Evolutionary conservation across 2,113 vertebrate species (phyloP).

Genomic region (Melanerpes aurifrons): DNA sequence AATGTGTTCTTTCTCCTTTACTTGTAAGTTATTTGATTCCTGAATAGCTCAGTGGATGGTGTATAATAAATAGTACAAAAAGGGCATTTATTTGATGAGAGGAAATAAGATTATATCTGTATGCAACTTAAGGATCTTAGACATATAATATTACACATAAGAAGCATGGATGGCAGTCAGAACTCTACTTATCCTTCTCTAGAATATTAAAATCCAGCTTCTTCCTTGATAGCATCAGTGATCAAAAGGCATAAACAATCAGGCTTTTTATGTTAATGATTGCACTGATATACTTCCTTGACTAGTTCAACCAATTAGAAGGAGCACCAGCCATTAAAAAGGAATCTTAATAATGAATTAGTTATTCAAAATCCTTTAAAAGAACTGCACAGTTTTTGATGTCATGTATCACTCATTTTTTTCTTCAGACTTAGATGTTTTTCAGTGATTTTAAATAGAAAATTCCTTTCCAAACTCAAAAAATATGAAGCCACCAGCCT

Average conservation of each 20-base stretch:
- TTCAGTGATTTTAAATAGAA: not conserved
- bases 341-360: slow-evolving; percentile 27
- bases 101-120: slow-evolving; percentile 65
- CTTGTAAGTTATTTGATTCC: slow-evolving; percentile 15
- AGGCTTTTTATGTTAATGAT: slow-evolving; percentile 64
- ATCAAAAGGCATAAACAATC: slow-evolving; percentile 71
- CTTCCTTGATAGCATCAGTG: slow-evolving; percentile 47
- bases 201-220: slow-evolving; percentile 57
- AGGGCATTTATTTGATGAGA: slow-evolving; percentile 58
- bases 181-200: slow-evolving; percentile 41
- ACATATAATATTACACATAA: slow-evolving; percentile 42
- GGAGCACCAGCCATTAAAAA: slow-evolving; percentile 34
- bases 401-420: not conserved
- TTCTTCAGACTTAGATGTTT: not conserved
- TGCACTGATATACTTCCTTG: slow-evolving; percentile 44
- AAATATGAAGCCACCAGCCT: not conserved
- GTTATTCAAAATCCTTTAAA: slow-evolving; percentile 17
- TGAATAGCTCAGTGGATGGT: not conserved
- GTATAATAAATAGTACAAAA: slow-evolving; percentile 45
- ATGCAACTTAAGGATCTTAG: slow-evolving; percentile 24
- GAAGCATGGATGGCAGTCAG: slow-evolving; percentile 22
- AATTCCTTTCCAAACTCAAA: not conserved
- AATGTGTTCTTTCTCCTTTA: not conserved
- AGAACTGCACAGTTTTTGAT: not conserved
- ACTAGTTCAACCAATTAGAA: slow-evolving; percentile 58